Percentiles rank a stretch among this genome's conserved stretches.
These are phyloP conservation scores for Python bivittatus DNA, from an alignment of 2,113 vertebrate species.

Conservation along the genomic window DNA sequence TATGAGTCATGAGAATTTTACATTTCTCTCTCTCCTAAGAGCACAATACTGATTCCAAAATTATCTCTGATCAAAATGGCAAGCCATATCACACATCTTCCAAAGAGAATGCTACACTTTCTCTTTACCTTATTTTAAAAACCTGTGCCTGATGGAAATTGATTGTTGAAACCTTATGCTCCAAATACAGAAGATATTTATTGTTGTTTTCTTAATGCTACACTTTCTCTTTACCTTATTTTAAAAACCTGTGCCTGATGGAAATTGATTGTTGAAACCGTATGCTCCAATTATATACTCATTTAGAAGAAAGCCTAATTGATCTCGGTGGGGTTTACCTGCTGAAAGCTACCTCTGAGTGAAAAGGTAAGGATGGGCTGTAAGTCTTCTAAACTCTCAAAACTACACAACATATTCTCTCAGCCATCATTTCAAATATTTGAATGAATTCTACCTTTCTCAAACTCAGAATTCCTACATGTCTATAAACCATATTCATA, in stretches of 20 bases:
- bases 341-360: neutral
- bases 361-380: neutral
- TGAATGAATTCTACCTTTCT: neutral
- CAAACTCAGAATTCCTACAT: neutral
- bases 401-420: neutral
- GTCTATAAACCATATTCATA: neutral
- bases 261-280: neutral
- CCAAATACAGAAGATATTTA: too few relatives aligned
- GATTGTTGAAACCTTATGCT: neutral
- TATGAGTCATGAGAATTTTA: slow-evolving; percentile 10
- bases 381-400: neutral
- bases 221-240: neutral
- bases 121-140: neutral
- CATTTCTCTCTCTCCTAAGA: neutral
- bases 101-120: neutral
- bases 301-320: neutral
- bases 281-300: neutral
- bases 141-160: neutral
- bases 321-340: neutral
- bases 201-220: neutral
- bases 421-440: neutral
- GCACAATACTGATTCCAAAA: neutral
- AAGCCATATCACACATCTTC: neutral
- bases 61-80: neutral
- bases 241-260: neutral